Conservation (phyloP, 1,140 invertebrate genomes). For the Solenopsis fugax region DNA sequence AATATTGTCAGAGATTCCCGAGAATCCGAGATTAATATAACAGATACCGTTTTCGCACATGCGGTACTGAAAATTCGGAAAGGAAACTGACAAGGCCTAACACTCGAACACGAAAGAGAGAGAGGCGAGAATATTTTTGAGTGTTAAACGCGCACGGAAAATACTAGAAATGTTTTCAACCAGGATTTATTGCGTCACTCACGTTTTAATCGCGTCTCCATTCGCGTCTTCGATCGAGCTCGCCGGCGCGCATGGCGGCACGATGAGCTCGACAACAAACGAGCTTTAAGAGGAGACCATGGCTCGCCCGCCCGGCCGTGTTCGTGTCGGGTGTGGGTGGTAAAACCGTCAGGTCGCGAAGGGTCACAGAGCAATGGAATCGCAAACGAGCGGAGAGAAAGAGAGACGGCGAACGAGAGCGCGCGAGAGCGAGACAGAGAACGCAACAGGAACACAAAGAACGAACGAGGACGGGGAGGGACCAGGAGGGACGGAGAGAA, state of each 20-base stretch:
- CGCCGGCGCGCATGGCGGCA: slow-evolving; percentile 48
- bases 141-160: background rate
- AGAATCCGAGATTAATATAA: background rate
- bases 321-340: slow-evolving; percentile 60
- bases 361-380: slow-evolving; percentile 62
- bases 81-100: background rate
- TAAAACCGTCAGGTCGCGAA: slow-evolving; percentile 62
- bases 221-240: slow-evolving; percentile 55
- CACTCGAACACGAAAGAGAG: background rate
- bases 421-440: slow-evolving; percentile 7
- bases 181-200: slow-evolving; percentile 31
- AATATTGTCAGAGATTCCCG: background rate
- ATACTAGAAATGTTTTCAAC: background rate
- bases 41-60: background rate
- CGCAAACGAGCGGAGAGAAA: slow-evolving; percentile 51
- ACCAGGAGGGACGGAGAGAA: background rate
- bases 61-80: background rate
- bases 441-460: slow-evolving; percentile 33
- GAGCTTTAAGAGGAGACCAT: slow-evolving; percentile 60
- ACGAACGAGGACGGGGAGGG: background rate
- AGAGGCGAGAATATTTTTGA: background rate
- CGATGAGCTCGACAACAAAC: slow-evolving; percentile 64
- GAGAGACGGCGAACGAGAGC: background rate
- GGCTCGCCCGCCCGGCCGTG: slow-evolving; percentile 47
- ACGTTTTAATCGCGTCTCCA: slow-evolving; percentile 48